A percentile compares a stretch with the other conserved stretches of the same genome.
Evolutionary conservation across 2,113 vertebrate species (phyloP).

Genomic region (Heptranchias perlo): DNA sequence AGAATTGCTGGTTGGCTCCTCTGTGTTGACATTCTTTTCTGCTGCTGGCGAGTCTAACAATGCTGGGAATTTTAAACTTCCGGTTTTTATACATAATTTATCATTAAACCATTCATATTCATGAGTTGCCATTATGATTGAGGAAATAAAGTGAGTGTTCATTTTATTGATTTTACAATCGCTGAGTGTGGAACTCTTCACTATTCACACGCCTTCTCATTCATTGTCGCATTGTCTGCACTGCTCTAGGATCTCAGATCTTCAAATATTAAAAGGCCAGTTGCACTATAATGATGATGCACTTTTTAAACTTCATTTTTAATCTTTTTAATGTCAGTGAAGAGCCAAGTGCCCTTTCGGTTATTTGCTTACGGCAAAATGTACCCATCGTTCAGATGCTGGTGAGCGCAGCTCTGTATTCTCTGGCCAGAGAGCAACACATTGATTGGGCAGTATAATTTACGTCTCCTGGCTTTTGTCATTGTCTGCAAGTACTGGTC

Average conservation of each 20-base stretch:
- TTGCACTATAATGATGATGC: background rate
- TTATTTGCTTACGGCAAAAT: background rate
- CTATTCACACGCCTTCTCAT: background rate
- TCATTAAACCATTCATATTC: background rate
- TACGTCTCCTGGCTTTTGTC: background rate
- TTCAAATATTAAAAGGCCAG: background rate
- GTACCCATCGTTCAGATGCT: background rate
- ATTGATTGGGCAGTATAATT: background rate
- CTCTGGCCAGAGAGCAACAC: background rate
- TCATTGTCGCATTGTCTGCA: background rate
- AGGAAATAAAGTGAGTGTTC: conserved; percentile 16
- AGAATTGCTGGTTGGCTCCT: background rate
- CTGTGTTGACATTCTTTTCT: background rate
- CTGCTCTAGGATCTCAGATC: background rate
- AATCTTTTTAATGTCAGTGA: background rate
- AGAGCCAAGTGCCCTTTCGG: background rate
- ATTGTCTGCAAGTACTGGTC: background rate
- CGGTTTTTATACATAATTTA: conserved; percentile 28
- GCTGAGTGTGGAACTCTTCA: background rate
- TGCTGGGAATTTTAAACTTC: conserved; percentile 23
- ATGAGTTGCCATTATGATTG: conserved; percentile 8
- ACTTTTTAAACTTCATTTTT: background rate
- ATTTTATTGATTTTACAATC: background rate
- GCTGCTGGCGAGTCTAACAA: background rate
- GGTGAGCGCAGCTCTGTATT: background rate